Evolutionary conservation across 92 coral and sea anemone species (phyloP), one percentile per base, ranked within the genome.

Genomic region (Zoanthus sansibaricus): DNA sequence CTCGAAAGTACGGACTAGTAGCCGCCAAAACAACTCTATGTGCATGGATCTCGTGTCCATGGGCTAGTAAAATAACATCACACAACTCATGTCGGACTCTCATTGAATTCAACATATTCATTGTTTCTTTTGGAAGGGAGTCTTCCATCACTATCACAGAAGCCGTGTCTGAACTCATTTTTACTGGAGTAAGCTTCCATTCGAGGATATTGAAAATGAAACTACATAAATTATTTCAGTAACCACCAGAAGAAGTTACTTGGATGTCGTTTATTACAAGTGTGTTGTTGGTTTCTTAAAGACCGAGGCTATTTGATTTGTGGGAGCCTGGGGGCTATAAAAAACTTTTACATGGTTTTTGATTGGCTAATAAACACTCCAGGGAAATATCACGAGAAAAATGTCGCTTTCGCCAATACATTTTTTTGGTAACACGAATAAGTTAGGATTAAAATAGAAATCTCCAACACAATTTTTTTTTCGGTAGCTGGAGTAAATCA

Each of bases 11-110:
- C 37, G 99, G 99, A 79, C 98, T 95, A 85, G 98, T 92, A 4
- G 99, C 99, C 64, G 99, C 99, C 88, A 97, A 84, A 84, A 97
- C 94, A 48, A 95, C 99, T 31, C 96, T 90, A 55, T 97, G 99
- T 54, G 99, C 98, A 48, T 86, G 83, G 20, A 97, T 87, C 55
- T 90, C 95, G 16, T 88, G 86, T 74, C 83, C 91, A 10, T 86
- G 91, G 8, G 92, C 99, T 48, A 95, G 90, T 80, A 97, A 89
- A 46, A 92, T 90, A 10, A 97, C 98, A 87, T 97, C 99, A 58
- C 98, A 93, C 31, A 97, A 88, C 78, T 97, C 98, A 86, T 89
- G 90, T 73, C 91, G 93, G 71, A 55, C 79, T 45, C 99, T 75
- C 99, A 97, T 97, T 54, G 93, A 91, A 83, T 93, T 96, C 71